Evolutionary conservation across 2,888 invertebrate species (phyloP), one percentile per base, ranked within the genome.

Genomic region (Caenorhabditis sulstoni): DNA sequence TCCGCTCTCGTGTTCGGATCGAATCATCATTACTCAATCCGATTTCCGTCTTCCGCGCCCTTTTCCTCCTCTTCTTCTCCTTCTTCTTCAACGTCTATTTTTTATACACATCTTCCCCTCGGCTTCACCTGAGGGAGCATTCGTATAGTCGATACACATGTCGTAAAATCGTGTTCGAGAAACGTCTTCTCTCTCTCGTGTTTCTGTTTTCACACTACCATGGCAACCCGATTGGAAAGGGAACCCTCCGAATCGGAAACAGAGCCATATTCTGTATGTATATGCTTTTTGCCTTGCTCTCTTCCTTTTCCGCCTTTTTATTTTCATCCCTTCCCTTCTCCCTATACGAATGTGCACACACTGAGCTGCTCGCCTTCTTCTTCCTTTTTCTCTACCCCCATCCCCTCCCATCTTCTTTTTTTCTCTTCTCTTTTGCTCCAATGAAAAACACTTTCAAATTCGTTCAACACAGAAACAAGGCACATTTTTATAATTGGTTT

Each of bases 291-390:
- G 71, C 71, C 64, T 44, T 50, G 49, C 64, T 73, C 64, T 50
- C 52, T 64, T 64, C 58, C 64, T 37, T 41, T 39, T 8, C 64
- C 73, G 62, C 62, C 50, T 64, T 73, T 71, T 73, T 73, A 73
- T 64, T 73, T 73, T 64, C 73, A 64, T 50, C 58, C 22, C 50
- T 29, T 29, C 57, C n/a, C n/a, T n/a, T 47, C 39, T 57, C 47
- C 57, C 61, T 64, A 73, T 73, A 73, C 73, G 73, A 73, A 73
- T 73, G 57, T 55, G 64, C 73, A 64, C 58, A 65, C 49, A 57
- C 64, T 41, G 47, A 70, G 52, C 61, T 61, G 47, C 49, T n/a
- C n/a, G n/a, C n/a, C n/a, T n/a, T n/a, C 57, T 58, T 58, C 29
- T 57, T 59, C 39, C 61, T 53, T 23, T 49, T 62, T 61, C 49